Conservation (phyloP, 2,888 invertebrate genomes). For the Ophion ellenae region DNA sequence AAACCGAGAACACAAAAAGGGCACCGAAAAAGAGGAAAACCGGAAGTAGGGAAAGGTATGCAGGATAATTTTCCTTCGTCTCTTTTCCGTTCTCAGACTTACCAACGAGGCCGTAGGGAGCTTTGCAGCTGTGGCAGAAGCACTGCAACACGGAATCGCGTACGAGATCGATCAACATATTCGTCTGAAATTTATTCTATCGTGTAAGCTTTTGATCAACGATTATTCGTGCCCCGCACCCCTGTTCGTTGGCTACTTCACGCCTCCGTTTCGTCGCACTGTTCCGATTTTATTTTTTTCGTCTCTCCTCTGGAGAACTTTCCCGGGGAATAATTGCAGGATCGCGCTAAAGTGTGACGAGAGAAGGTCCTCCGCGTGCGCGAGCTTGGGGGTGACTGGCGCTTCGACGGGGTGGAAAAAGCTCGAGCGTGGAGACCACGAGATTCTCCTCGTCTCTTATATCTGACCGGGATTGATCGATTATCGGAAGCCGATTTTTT, state of each 20-base stretch:
- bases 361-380: conserved; percentile 27
- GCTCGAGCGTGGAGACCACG: conserved; percentile 37
- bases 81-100: conserved; percentile 71
- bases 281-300: not conserved
- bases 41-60: not conserved
- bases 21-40: conserved; percentile 50
- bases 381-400: conserved; percentile 49
- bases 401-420: conserved; percentile 25
- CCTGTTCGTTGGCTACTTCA: not conserved
- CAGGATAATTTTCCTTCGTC: not conserved
- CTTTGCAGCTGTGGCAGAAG: conserved; percentile 96
- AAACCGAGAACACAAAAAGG: conserved; percentile 26
- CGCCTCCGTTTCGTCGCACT: not conserved
- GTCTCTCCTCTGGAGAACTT: not conserved
- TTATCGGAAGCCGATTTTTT: conserved; percentile 14
- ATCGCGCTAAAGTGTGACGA: no score
- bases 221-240: conserved; percentile 10
- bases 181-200: conserved; percentile 70
- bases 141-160: conserved; percentile 97
- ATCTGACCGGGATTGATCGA: conserved; percentile 2
- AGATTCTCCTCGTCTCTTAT: not conserved
- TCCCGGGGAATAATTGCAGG: no score
- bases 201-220: conserved; percentile 1
- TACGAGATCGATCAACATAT: conserved; percentile 95
- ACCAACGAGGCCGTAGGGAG: conserved; percentile 86